Base-by-base conservation (phyloP, 2,888 invertebrate genomes). In the Brenthis daphne region DNA sequence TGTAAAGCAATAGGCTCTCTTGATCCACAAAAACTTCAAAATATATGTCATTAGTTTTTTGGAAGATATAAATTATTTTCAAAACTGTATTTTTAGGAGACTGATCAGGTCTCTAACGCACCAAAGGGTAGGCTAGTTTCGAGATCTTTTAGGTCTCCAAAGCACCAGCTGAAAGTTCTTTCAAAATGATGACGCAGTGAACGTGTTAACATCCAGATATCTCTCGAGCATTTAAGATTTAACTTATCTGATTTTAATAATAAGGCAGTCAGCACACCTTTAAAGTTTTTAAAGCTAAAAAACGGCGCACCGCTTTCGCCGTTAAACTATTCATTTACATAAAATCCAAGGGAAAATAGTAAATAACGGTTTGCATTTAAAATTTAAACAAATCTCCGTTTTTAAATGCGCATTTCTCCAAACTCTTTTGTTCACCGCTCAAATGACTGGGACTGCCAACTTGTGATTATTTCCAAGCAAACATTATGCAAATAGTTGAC, bases 401-500 rank as follows among this genome's bases (percentile, higher is more conserved):
- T 71, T 74, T 61, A 73, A 74, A 73, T 70, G 71, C 65, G 71
- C 70, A 74, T 74, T 67, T 70, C 73, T 64, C 71, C 58, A 67
- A 74, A 74, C 67, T 73, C 73, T 74, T 76, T 75, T 76, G 75
- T 75, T 74, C 65, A 58, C 61, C 58, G 57, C 58, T 55, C 64
- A 78, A 80, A 78, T 77, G 78, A 77, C 76, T 77, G 75, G 76
- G 78, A 80, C 76, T 77, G 77, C 77, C 77, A 79, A 81, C 79
- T 81, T 75, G 76, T 76, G 78, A 81, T 79, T 82, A 81, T 82
- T 81, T 79, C 70, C 73, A 77, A 77, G 77, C 77, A 80, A 81
- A 79, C 79, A 79, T 80, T 82, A 81, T 82, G 82, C 79, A 81
- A 83, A 82, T 80, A 75, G 75, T 74, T 75, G 76, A 77, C 77